A percentile compares a stretch with the other conserved stretches of the same genome.
These are phyloP conservation scores for Eupithecia inturbata DNA, from an alignment of 2,888 invertebrate genomes.

Conservation along the genomic window DNA sequence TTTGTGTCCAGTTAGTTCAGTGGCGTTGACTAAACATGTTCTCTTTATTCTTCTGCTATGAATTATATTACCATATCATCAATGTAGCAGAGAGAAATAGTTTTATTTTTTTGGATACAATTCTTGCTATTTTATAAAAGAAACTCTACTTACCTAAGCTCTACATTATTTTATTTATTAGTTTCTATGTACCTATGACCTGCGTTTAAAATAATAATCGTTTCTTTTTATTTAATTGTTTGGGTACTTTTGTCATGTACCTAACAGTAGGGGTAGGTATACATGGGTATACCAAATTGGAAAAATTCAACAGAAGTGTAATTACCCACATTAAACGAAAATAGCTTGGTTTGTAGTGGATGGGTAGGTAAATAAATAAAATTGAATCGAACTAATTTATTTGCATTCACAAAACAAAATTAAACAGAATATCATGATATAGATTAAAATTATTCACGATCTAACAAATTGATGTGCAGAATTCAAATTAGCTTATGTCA, in stretches of 20 bases:
- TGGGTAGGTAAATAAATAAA: not conserved
- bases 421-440: not conserved
- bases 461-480: not conserved
- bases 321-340: not conserved
- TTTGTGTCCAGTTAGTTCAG: not conserved
- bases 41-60: not conserved
- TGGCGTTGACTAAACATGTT: not conserved
- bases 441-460: constrained; percentile 3
- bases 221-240: not conserved
- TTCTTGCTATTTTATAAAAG: not conserved
- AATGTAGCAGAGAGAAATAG: not conserved
- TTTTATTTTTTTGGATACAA: not conserved
- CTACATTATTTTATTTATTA: too few species aligned
- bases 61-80: too few species aligned
- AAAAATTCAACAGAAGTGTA: not conserved
- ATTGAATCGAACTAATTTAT: not conserved
- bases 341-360: not conserved
- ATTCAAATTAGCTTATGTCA: not conserved
- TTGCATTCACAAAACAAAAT: not conserved
- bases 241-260: not conserved
- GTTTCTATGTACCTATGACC: too few species aligned
- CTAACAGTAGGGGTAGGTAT: too few species aligned
- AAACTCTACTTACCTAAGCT: not conserved
- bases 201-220: too few species aligned
- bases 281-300: not conserved